Base-by-base conservation (phyloP, 2,888 invertebrate species). In the Nineta flava region DNA sequence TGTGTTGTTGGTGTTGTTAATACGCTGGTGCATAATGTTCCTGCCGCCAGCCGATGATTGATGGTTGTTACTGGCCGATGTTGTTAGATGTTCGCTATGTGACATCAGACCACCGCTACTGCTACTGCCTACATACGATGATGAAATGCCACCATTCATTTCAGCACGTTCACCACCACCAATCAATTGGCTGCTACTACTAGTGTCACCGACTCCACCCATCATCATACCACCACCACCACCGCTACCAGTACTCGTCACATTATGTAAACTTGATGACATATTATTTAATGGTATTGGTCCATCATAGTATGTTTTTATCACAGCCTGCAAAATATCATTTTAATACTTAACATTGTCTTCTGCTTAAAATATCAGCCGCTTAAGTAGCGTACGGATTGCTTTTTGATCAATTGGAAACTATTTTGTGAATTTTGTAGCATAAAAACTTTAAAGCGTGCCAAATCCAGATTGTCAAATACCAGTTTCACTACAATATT, bases 251-350 rank as follows among this genome's bases (percentile, higher is more conserved):
- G 54, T 52, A 38, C 55, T 50, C 21, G 59, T 55, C 26, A 69
- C 65, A 54, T 65, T 70, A 57, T 68, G 69, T 54, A 70, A 57
- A 55, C 67, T 68, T 13, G 70, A 63, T 41, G 66, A 63, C 47
- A 65, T 61, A 26, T 59, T 57, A 31, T 59, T 57, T 26, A 61
- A 57, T 19, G 63, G 57, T 42, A 58, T 56, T 9, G 71, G 66
- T 16, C 72, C 70, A 54, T 74, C 74, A 53, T 68, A 69, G 58
- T 71, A 74, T 2, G 71, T 65, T 56, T 69, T 66, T 21, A 62
- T 67, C 47, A 72, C 68, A 49, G 70, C 67, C 72, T 73, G 55
- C 38, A 19, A 44, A 44, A n/a, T 17, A 44, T 26, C 7, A 26
- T 26, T 26, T 26, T 6, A 26, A 26, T 26, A 26, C 26, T 26